Conservation (phyloP, 2,888 invertebrate genomes). For the Sinohyriopsis cumingii region DNA sequence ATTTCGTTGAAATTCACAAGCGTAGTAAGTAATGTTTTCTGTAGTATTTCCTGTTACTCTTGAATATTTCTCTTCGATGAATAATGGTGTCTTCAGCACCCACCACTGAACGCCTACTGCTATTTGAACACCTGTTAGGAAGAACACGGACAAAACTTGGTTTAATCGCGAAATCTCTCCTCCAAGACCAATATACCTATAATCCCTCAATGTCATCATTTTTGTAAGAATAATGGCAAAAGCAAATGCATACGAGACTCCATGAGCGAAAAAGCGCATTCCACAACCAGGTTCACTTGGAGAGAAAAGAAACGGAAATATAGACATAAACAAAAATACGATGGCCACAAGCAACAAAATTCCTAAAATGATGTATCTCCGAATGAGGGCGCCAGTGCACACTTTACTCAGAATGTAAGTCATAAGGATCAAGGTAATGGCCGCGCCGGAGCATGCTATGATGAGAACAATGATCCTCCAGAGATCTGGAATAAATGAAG, state of each 20-base stretch:
- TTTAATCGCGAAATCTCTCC: constrained; percentile 83
- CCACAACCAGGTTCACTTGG: constrained; percentile 71
- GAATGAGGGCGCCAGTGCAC: constrained; percentile 46
- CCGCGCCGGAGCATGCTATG: constrained; percentile 86
- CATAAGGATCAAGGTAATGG: constrained; percentile 88
- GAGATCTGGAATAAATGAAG: constrained; percentile 70
- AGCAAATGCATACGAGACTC: constrained; percentile 80
- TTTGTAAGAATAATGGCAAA: constrained; percentile 93
- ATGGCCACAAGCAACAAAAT: constrained; percentile 72
- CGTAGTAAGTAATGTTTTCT: constrained; percentile 31
- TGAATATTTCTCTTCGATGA: constrained; percentile 29
- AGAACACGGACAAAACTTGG: constrained; percentile 87
- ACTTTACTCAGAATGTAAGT: constrained; percentile 88
- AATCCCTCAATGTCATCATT: constrained; percentile 91
- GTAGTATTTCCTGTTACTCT: constrained; percentile 25
- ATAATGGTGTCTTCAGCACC: constrained; percentile 56
- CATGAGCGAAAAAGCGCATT: constrained; percentile 71
- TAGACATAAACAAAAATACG: constrained; percentile 69
- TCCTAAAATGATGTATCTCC: constrained; percentile 65
- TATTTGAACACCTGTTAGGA: constrained; percentile 85
- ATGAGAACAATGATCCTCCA: constrained; percentile 93
- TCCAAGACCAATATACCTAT: constrained; percentile 85
- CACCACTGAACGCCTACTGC: constrained; percentile 70
- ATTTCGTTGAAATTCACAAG: constrained; percentile 50
- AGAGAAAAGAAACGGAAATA: constrained; percentile 71